Percentiles rank a stretch among this genome's conserved stretches.
phyloP scores from a whole-genome alignment of 2,113 vertebrate genomes.

The Chamaea fasciata region DNA sequence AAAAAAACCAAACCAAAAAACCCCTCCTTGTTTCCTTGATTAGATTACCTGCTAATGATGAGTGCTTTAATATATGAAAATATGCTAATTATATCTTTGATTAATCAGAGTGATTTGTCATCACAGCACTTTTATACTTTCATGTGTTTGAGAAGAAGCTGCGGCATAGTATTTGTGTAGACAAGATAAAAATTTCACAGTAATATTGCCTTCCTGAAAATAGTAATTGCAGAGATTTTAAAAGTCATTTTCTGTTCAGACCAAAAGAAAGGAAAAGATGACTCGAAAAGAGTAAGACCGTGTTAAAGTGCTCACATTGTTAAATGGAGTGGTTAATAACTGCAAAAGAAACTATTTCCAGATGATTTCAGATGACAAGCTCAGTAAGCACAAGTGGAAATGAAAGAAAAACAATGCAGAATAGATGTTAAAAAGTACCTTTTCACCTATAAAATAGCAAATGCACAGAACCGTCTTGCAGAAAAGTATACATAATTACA shows the following conservation, averaged over 20 bases:
- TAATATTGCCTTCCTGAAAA: background rate
- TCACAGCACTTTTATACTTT: background rate
- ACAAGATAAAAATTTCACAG: background rate
- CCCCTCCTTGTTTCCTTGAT: background rate
- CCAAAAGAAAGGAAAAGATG: background rate
- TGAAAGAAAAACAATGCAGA: background rate
- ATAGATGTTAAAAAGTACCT: background rate
- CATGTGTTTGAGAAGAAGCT: background rate
- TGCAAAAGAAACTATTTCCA: background rate
- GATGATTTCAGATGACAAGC: conserved; percentile 5
- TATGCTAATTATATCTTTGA: background rate
- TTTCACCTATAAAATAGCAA: background rate
- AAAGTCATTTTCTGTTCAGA: background rate
- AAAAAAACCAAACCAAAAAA: background rate
- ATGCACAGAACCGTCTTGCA: background rate
- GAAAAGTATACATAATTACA: background rate
- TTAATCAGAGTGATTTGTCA: background rate
- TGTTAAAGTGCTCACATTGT: background rate
- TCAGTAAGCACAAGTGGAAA: background rate
- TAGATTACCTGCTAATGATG: background rate
- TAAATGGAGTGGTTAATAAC: conserved; percentile 41
- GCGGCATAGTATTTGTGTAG: background rate
- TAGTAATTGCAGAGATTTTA: background rate
- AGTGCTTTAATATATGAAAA: background rate
- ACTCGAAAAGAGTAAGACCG: fast-evolving